phyloP scores from a whole-genome alignment of 2,113 vertebrate genomes.

The Cyanistes caeruleus region DNA sequence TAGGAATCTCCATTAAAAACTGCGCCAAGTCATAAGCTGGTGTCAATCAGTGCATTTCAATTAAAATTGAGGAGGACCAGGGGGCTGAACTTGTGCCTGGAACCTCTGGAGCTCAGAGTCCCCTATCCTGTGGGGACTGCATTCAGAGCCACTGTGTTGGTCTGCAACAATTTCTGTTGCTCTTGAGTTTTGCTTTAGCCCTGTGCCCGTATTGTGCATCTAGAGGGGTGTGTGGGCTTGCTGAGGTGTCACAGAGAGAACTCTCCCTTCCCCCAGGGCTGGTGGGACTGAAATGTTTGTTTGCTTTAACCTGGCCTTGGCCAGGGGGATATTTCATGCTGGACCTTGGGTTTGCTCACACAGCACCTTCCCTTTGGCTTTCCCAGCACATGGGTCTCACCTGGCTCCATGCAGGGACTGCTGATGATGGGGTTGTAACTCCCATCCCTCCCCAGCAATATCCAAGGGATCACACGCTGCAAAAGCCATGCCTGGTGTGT shows the following conservation, averaged over 20 bases:
- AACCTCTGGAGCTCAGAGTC: background rate
- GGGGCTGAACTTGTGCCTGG: background rate
- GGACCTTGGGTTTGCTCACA: background rate
- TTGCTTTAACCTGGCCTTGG: background rate
- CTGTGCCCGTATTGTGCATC: fast-evolving
- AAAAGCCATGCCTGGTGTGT: background rate
- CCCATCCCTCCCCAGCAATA: background rate
- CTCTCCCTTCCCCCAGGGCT: background rate
- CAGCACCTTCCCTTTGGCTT: background rate
- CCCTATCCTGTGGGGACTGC: background rate
- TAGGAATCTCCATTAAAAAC: constrained; percentile 7
- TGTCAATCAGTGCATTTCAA: background rate
- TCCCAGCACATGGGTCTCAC: fast-evolving
- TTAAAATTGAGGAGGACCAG: background rate
- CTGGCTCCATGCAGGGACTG: background rate
- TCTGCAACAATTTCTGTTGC: background rate
- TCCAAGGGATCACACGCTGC: background rate
- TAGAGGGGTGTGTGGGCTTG: background rate
- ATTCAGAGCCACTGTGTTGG: background rate
- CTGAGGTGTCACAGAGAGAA: background rate
- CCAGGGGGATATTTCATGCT: fast-evolving
- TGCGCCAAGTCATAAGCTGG: background rate
- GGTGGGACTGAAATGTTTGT: background rate
- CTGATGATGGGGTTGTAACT: fast-evolving
- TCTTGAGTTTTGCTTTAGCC: background rate